Conservation (phyloP, 2,888 invertebrate species). For the Rotaria magnacalcarata region DNA sequence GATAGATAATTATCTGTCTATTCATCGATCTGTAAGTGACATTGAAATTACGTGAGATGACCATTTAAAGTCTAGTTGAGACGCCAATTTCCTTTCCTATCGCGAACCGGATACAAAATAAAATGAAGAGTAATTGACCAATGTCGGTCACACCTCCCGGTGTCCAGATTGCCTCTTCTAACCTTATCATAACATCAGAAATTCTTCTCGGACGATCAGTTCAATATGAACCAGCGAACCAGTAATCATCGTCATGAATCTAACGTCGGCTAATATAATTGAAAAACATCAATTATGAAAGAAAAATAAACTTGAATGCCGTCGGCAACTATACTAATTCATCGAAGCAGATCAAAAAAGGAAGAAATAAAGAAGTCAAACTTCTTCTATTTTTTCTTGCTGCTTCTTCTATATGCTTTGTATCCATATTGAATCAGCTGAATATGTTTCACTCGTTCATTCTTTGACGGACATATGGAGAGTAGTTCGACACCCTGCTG, state of each 20-base stretch:
- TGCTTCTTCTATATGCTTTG: not conserved
- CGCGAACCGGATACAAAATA: not conserved
- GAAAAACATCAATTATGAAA: not conserved
- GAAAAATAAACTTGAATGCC: not conserved
- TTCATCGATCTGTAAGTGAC: not conserved
- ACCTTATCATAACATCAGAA: not conserved
- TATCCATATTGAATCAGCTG: not conserved
- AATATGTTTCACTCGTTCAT: not conserved
- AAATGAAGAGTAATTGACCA: not conserved
- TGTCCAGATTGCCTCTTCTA: not conserved
- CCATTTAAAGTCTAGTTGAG: not conserved
- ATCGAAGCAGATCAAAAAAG: not conserved
- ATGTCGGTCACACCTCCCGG: not conserved
- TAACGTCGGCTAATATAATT: no score
- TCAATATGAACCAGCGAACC: no score
- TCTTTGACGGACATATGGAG: not conserved
- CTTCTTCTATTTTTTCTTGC: not conserved
- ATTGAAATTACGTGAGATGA: not conserved
- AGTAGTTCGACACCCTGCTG: not conserved
- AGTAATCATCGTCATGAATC: no score
- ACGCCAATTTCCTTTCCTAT: not conserved
- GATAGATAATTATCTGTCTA: not conserved
- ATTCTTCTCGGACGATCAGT: no score
- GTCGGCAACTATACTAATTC: conserved; percentile 2
- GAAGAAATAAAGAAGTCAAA: no score